Evolutionary conservation across 2,888 invertebrate species (phyloP), one percentile per base, ranked within the genome.

Genomic region (Agonum fuliginosum): DNA sequence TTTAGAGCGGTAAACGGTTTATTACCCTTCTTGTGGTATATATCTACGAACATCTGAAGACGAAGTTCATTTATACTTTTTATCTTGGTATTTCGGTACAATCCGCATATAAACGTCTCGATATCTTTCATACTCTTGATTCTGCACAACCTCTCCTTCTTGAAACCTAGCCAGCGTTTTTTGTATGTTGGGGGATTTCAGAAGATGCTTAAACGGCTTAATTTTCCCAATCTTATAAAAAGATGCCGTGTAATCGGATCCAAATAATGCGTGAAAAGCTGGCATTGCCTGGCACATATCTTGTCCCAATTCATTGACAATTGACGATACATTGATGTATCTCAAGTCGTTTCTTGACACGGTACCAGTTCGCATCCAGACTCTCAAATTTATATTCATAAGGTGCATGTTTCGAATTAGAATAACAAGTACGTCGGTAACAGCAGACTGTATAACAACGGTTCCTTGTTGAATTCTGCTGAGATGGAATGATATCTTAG

Each of bases 1-100:
- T 43, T 43, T 43, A 43, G 43, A 12, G 43, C 43, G 43, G 12
- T 43, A 12, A 43, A 43, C 12, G 43, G 43, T 43, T 43, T 43
- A 43, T 43, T 43, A 12, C 43, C 43, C 43, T 43, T 43, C 43
- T 10, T 43, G 12, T 43, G 12, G 12, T 43, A 43, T 43, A 43
- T 43, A 12, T 43, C 3, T 43, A 43, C 12, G 43, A 43, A 43
- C 43, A 43, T 43, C 43, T 43, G 43, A n/a, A 6, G 41, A n/a
- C 10, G 41, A 41, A 41, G 12, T n/a, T 41, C 43, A n/a, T n/a
- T n/a, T n/a, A n/a, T n/a, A n/a, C n/a, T n/a, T n/a, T n/a, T n/a
- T n/a, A n/a, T n/a, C n/a, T n/a, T n/a, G n/a, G n/a, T n/a, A n/a
- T n/a, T n/a, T n/a, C n/a, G n/a, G n/a, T n/a, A n/a, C n/a, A n/a